Evolutionary conservation across 2,888 invertebrate genomes (phyloP), one percentile per base, ranked within the genome.

Genomic region (Pteria penguin): DNA sequence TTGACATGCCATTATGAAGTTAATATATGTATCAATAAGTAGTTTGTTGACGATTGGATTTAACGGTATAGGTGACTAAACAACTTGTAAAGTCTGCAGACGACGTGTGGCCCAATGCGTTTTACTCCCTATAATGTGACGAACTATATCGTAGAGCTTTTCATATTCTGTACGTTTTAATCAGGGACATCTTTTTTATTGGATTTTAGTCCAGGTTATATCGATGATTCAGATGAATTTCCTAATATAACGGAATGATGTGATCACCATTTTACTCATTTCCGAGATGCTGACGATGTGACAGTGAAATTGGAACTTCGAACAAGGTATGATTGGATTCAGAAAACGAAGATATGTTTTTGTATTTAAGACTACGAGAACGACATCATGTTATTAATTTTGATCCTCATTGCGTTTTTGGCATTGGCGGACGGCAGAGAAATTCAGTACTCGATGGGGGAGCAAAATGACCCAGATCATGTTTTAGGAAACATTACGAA

Each of bases 401-500:
- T 45, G 18, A 45, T 45, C 45, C 8, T 45, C 18, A 8, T 14
- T 14, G 18, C 45, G 45, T 45, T 45, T 45, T 45, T 45, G 18
- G 8, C 18, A 45, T 18, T 8, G 8, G 68, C 32, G 26, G 11
- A 31, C 26, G n/a, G 32, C 31, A 55, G 68, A 57, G 33, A 27
- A 32, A 33, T 57, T 11, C 11, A 22, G 4, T 68, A 68, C 18
- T 24, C 55, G 22, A 55, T 68, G 33, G 68, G 57, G 4, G 82
- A 82, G 36, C 77, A 79, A 61, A 52, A 70, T 22, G 57, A 67
- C 2, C 65, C 73, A 0, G 72, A 72, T 27, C 31, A 62, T 29
- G 62, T 52, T 33, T 65, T 82, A 27, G 80, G 80, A 27, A 76
- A 78, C 45, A 69, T 80, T 32, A 58, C 77, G 3, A 54, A 66